phyloP scores from a whole-genome alignment of 2,797 vertebrate species.

The Lutjanus argentimaculatus region DNA sequence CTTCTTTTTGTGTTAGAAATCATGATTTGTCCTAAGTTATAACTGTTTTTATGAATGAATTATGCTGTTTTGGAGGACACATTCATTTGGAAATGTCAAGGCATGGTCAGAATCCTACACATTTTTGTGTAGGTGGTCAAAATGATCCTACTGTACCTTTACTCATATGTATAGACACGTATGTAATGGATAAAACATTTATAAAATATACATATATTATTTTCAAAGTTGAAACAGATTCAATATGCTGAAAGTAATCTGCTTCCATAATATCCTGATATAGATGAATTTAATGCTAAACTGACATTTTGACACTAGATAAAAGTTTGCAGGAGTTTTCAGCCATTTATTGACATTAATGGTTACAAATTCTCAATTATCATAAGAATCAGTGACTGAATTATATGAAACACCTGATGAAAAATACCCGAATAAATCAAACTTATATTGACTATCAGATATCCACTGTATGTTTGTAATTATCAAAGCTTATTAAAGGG shows the following conservation, averaged over 20 bases:
- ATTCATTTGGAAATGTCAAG: constrained; percentile 34
- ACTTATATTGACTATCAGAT: background rate
- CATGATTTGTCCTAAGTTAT: constrained; percentile 59
- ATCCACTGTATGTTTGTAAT: constrained; percentile 38
- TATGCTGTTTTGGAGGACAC: constrained; percentile 41
- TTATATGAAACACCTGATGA: constrained; percentile 7
- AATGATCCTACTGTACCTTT: constrained; percentile 33
- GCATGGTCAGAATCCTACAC: constrained; percentile 13
- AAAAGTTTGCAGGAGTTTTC: constrained; percentile 31
- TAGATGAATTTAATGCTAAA: constrained; percentile 5
- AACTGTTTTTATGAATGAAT: constrained; percentile 43
- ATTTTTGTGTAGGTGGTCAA: constrained; percentile 35
- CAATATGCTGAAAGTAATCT: constrained; percentile 31
- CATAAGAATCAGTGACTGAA: constrained; percentile 16
- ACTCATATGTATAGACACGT: constrained; percentile 31
- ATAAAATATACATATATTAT: constrained; percentile 37
- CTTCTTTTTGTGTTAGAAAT: constrained; percentile 57
- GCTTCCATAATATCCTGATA: constrained; percentile 16
- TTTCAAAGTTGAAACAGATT: constrained; percentile 43
- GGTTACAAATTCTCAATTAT: background rate
- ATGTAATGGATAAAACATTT: constrained; percentile 39
- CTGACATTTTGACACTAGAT: constrained; percentile 15
- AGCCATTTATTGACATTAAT: constrained; percentile 18
- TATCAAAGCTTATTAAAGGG: constrained; percentile 25
- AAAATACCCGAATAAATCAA: too few relatives aligned